These are phyloP conservation scores for Megaptera novaeangliae DNA, from an alignment of 2,113 vertebrate genomes.

Conservation along the genomic window DNA sequence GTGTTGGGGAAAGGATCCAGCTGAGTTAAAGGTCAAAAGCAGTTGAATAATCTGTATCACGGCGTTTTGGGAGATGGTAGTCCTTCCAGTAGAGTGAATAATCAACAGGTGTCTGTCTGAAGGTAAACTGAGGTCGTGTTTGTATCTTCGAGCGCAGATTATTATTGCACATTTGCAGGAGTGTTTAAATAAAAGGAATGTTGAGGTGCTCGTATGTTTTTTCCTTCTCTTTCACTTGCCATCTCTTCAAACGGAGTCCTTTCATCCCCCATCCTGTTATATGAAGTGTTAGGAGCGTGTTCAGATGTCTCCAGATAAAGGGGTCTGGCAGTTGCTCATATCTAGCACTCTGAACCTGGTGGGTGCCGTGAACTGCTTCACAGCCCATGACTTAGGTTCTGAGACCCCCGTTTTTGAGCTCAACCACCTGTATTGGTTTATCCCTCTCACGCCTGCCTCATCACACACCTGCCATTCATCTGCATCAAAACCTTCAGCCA, in stretches of 20 bases:
- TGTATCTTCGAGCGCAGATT: neutral
- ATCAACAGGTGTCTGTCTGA: too few relatives aligned
- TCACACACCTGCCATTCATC: neutral
- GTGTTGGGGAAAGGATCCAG: too few relatives aligned
- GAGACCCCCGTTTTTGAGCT: neutral
- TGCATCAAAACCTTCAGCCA: neutral
- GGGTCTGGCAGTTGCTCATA: neutral
- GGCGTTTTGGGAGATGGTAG: neutral
- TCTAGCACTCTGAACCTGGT: neutral
- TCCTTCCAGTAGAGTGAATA: neutral
- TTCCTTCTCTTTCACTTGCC: neutral
- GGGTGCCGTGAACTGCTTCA: neutral
- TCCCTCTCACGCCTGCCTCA: neutral
- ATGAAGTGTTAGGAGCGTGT: neutral
- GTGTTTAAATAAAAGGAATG: neutral
- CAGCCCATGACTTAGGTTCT: neutral
- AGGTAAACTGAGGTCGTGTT: neutral
- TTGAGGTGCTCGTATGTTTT: neutral
- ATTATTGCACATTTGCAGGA: neutral
- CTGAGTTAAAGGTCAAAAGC: neutral
- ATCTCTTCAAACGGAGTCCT: neutral
- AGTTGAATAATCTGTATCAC: rapidly evolving
- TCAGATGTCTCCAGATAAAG: neutral
- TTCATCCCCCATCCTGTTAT: neutral
- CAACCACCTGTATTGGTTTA: neutral